Evolutionary conservation across 2,113 vertebrate species (phyloP), one percentile per base, ranked within the genome.

Genomic region (Echinops telfairi): DNA sequence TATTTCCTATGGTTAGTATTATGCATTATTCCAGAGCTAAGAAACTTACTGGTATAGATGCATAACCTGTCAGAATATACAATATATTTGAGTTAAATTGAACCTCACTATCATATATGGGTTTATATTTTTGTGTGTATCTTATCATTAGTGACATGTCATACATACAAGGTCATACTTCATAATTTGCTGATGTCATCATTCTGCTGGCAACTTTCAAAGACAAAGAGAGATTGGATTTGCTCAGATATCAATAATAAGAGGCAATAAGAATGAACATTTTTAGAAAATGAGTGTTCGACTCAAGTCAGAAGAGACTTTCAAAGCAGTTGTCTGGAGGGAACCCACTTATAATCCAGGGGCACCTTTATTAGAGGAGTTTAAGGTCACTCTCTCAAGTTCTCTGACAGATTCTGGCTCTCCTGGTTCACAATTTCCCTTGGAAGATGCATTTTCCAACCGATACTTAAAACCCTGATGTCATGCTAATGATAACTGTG

Each of bases 401-500:
- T 73, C 40, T n/a, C n/a, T n/a, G 33, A 66, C 31, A 77, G n/a
- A 84, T 62, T 73, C 6, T 1, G 31, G 36, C 23, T 93, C 40
- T 81, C n/a, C 19, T 0, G 40, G 17, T n/a, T 9, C 71, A n/a
- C 4, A 58, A 57, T 79, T 92, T 94, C 94, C 36, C 71, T 88
- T 70, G 85, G 53, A 29, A 96, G 92, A 88, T 89, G 19, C 31
- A 4, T 1, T 3, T 96, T 94, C 83, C 73, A 47, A 82, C n/a
- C 25, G 83, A 92, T 60, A 64, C 23, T 33, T 92, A 83, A 94
- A 27, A 2, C 14, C 16, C 64, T 40, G 33, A 43, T 25, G 94
- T 92, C 85, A 58, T 85, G 89, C 12, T 92, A 68, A 58, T 90
- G 83, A 86, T 89, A 66, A 89, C 92, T n/a, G 38, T 64, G 75